Evolutionary conservation across 2,888 invertebrate genomes (phyloP).

Genomic region (Conus canariensis): DNA sequence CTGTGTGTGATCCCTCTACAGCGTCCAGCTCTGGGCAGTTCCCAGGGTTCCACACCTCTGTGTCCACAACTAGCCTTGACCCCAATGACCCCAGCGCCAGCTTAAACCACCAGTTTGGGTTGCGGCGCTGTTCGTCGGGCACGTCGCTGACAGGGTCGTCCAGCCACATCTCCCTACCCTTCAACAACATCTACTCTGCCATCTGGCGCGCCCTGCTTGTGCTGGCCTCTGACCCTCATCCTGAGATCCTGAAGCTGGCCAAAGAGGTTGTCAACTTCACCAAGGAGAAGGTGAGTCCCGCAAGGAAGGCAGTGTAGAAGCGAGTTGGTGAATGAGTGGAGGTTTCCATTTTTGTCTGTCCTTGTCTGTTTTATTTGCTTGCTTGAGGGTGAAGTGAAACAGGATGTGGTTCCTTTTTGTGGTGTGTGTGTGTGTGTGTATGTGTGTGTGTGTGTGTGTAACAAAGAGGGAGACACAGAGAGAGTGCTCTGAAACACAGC

Average conservation of each 20-base stretch:
- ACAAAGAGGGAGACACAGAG: too few relatives aligned
- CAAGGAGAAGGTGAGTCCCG: slow-evolving; percentile 82
- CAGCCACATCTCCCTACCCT: slow-evolving; percentile 49
- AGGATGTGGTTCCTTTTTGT: too few relatives aligned
- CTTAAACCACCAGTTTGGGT: slow-evolving; percentile 11
- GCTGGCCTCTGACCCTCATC: slow-evolving; percentile 92
- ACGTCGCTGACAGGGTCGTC: slow-evolving; percentile 59
- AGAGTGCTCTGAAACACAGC: too few relatives aligned
- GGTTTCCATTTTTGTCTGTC: too few relatives aligned
- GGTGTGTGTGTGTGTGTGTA: too few relatives aligned
- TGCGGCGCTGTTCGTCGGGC: slow-evolving; percentile 64
- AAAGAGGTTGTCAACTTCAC: slow-evolving; percentile 89
- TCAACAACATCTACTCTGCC: slow-evolving; percentile 87
- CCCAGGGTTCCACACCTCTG: slow-evolving; percentile 37
- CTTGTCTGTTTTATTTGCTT: too few relatives aligned
- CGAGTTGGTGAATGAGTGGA: too few relatives aligned
- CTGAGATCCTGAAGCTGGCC: slow-evolving; percentile 89
- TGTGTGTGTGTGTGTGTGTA: too few relatives aligned
- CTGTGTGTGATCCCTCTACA: not conserved
- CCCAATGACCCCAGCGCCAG: slow-evolving; percentile 33
- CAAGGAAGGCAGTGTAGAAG: not conserved
- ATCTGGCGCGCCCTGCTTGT: slow-evolving; percentile 91
- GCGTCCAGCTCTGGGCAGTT: slow-evolving; percentile 45
- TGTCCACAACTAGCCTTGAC: slow-evolving; percentile 42
- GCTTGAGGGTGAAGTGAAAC: too few relatives aligned